These are phyloP conservation scores for Eulemur rufifrons DNA, from an alignment of 2,113 vertebrate genomes.

Conservation along the genomic window DNA sequence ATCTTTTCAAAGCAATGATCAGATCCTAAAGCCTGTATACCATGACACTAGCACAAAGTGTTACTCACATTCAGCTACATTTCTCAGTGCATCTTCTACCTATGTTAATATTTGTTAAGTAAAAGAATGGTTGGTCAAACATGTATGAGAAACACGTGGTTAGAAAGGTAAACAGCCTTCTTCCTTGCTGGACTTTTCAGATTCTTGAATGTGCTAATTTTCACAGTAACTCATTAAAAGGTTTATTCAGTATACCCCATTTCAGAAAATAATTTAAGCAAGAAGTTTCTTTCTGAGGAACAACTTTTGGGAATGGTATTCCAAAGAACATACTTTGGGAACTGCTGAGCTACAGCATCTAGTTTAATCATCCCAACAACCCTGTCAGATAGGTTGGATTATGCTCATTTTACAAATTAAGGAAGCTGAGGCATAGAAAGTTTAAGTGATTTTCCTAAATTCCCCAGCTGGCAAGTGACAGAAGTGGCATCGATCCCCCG, in stretches of 20 bases:
- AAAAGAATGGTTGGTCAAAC: background rate
- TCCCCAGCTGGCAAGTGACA: slow-evolving; percentile 49
- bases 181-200: background rate
- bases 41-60: background rate
- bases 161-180: background rate
- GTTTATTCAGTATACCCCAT: background rate
- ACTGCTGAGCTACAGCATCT: background rate
- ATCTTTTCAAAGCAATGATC: background rate
- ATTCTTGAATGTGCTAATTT: background rate
- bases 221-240: background rate
- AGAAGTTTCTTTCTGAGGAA: background rate
- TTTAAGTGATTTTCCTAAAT: slow-evolving; percentile 49
- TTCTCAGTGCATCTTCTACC: background rate
- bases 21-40: background rate
- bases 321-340: slow-evolving; percentile 30
- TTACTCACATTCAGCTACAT: background rate
- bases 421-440: slow-evolving; percentile 16
- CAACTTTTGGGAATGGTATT: background rate
- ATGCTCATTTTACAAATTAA: slow-evolving; percentile 46
- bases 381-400: slow-evolving; percentile 1
- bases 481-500: slow-evolving; percentile 15
- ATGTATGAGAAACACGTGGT: background rate
- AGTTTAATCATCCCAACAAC: slow-evolving; percentile 39
- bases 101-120: background rate
- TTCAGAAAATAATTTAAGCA: slow-evolving; percentile 39